Evolutionary conservation across 1,140 invertebrate species (phyloP), one percentile per base, ranked within the genome.

Genomic region (Micrasema longulum): DNA sequence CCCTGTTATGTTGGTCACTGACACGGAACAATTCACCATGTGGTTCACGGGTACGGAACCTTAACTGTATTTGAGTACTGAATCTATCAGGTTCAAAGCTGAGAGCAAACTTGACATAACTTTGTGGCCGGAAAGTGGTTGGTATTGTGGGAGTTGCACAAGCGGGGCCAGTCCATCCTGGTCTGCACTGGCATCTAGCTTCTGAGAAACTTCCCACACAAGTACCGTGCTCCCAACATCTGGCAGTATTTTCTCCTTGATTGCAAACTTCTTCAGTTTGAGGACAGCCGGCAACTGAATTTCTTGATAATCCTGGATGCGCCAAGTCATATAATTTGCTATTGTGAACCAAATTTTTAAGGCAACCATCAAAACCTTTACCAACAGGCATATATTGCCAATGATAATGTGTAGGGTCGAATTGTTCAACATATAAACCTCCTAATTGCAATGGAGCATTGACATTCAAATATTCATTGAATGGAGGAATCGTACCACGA

Each of bases 381-480:
- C 91, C 93, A 43, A 91, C 89, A 4, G 95, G 95, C 87, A 95
- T 93, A 76, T 92, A 92, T 76, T 92, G 91, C 93, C 92, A 95
- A 74, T 92, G 90, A 79, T 95, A 97, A 62, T 93, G 89, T 9
- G 90, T 90, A 0, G 93, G 93, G 76, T 96, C 94, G 73, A 94
- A 93, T 74, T 93, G 91, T 77, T 95, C 92, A 14, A 95, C 90
- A 78, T 94, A 93, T 1, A 95, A 82, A 1, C 97, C 97, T 38
- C 97, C 97, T 50, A 99, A 88, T 86, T 99, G 96, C 22, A 99
- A 85, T 0, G 97, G 95, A 0, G 95, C 91, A 83, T 98, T 98
- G 0, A 99, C 95, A 85, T 99, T 99, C 2, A 99, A 86, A 78
- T 97, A 98, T 82, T 97, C 95, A 81, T 97, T 97, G 83, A 98